phyloP scores from a whole-genome alignment of 2,113 vertebrate species.

The Callionymus lyra region DNA sequence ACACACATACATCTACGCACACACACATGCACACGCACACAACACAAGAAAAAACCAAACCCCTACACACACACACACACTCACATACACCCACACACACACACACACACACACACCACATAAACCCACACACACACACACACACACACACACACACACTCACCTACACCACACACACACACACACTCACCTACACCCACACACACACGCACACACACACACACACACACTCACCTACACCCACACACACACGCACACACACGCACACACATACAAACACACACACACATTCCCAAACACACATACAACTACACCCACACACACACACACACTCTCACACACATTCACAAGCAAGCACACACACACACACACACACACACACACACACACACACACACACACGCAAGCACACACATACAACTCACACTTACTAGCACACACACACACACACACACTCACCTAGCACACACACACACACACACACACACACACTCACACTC shows the following conservation, averaged over 20 bases:
- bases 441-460: slow-evolving; percentile 30
- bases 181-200: slow-evolving; percentile 23
- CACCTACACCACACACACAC: too few relatives aligned
- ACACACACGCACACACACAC: slow-evolving; percentile 31
- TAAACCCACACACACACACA: slow-evolving; percentile 34
- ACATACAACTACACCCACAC: slow-evolving; percentile 34
- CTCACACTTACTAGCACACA: too few relatives aligned
- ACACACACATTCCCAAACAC: slow-evolving; percentile 16
- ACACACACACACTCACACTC: slow-evolving; percentile 15
- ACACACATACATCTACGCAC: slow-evolving; percentile 21
- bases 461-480: slow-evolving; percentile 36
- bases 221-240: slow-evolving; percentile 16
- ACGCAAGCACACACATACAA: slow-evolving; percentile 16
- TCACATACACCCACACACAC: slow-evolving; percentile 17
- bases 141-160: slow-evolving; percentile 17
- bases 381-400: slow-evolving; percentile 31
- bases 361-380: slow-evolving; percentile 29
- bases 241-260: slow-evolving; percentile 25
- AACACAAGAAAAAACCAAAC: too few relatives aligned
- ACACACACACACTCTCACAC: slow-evolving; percentile 15
- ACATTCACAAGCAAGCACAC: too few relatives aligned
- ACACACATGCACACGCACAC: slow-evolving; percentile 29
- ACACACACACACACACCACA: too few relatives aligned
- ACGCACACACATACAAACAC: slow-evolving; percentile 31
- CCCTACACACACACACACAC: slow-evolving; percentile 32